Conservation (phyloP, 2,797 vertebrate genomes). For the Amphiprion clarkii region DNA sequence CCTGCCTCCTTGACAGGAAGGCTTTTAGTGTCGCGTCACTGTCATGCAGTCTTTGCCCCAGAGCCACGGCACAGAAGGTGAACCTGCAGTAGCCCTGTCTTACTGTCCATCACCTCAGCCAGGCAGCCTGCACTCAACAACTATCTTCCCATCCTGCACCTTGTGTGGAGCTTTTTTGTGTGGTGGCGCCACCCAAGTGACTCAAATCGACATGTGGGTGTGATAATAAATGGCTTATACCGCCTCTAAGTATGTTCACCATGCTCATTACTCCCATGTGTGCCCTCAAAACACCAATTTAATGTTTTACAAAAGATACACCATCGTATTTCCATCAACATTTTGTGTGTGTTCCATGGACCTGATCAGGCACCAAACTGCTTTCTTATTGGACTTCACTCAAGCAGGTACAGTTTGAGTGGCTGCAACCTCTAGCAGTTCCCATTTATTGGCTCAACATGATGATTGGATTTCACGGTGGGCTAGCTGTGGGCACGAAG, state of each 20-base stretch:
- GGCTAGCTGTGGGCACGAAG: constrained; percentile 29
- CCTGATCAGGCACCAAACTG: neutral
- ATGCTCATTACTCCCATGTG: constrained; percentile 79
- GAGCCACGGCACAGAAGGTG: constrained; percentile 83
- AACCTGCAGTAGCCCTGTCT: constrained; percentile 70
- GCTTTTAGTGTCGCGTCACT: constrained; percentile 85
- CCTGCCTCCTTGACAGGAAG: constrained; percentile 81
- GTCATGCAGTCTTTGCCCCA: constrained; percentile 81
- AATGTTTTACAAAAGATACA: constrained; percentile 61
- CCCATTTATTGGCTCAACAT: constrained; percentile 35
- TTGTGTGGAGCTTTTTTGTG: constrained; percentile 57
- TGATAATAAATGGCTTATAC: constrained; percentile 77
- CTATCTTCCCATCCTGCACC: constrained; percentile 62
- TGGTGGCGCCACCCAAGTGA: constrained; percentile 77
- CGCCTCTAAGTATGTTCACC: constrained; percentile 63
- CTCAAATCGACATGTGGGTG: constrained; percentile 74
- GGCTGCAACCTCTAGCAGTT: constrained; percentile 27
- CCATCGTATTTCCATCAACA: constrained; percentile 56
- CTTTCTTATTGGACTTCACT: constrained; percentile 7
- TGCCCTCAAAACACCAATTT: constrained; percentile 79
- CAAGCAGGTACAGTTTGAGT: constrained; percentile 18
- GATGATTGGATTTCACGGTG: constrained; percentile 44
- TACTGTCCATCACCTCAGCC: constrained; percentile 70
- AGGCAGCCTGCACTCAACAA: constrained; percentile 35
- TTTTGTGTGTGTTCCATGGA: constrained; percentile 48